Percentiles rank a stretch among this genome's conserved stretches.
These are phyloP conservation scores for Dicerorhinus sumatrensis DNA, from an alignment of 2,113 vertebrate species.

Conservation along the genomic window DNA sequence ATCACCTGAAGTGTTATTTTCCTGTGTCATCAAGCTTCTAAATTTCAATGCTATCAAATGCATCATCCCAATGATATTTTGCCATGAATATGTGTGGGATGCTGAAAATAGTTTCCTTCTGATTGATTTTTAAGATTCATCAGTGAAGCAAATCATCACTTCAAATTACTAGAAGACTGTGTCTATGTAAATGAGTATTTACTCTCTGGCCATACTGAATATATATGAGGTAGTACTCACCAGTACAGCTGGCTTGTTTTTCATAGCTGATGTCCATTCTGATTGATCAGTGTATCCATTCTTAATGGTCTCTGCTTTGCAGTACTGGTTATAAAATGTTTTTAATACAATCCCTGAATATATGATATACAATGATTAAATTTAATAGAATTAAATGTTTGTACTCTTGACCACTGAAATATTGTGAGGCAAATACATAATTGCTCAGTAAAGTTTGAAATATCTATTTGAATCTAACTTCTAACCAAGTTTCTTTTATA, in stretches of 20 bases:
- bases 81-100: constrained; percentile 16
- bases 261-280: not conserved
- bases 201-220: constrained; percentile 4
- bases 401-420: not conserved
- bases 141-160: constrained; percentile 61
- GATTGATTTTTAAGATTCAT: constrained; percentile 71
- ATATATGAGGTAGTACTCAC: not conserved
- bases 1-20: not conserved
- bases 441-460: not conserved
- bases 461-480: not conserved
- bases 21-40: not conserved
- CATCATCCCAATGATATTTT: constrained; percentile 35
- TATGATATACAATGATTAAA: not conserved
- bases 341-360: not conserved
- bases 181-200: not conserved
- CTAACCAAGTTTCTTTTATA: not conserved
- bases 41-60: not conserved
- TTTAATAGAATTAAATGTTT: constrained; percentile 33
- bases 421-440: not conserved
- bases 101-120: constrained; percentile 66
- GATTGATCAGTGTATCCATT: not conserved
- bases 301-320: not conserved
- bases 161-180: constrained; percentile 38
- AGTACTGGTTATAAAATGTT: not conserved
- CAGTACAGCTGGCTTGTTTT: not conserved